phyloP scores from a whole-genome alignment of 2,797 vertebrate species.

The Typhlichthys eigenmanni region DNA sequence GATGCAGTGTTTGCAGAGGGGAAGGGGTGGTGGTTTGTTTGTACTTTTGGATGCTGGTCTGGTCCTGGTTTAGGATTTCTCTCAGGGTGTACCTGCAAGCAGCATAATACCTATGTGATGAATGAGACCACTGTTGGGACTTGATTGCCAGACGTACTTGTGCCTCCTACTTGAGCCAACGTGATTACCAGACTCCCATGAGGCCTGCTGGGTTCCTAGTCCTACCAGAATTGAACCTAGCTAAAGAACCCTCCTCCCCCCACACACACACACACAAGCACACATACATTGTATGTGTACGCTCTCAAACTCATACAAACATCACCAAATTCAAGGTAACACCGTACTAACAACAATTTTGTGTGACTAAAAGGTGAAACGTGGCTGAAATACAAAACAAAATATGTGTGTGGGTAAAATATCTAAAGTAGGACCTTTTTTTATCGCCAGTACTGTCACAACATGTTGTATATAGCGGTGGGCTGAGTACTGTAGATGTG shows the following conservation, averaged over 20 bases:
- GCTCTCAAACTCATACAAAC: not conserved
- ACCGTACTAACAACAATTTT: not conserved
- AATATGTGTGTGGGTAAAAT: not conserved
- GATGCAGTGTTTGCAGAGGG: constrained; percentile 35
- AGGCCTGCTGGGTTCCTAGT: constrained; percentile 50
- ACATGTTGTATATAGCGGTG: constrained; percentile 47
- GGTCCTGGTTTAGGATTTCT: constrained; percentile 66
- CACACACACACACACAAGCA: not conserved
- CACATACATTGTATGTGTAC: not conserved
- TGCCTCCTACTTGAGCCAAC: constrained; percentile 43
- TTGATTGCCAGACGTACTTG: constrained; percentile 69
- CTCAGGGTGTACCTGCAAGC: constrained; percentile 67
- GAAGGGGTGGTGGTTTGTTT: constrained; percentile 51
- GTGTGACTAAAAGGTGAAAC: not conserved
- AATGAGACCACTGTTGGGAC: constrained; percentile 75
- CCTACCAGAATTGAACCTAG: constrained; percentile 47
- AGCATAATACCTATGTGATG: constrained; percentile 70
- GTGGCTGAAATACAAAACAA: not conserved
- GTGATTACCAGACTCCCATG: constrained; percentile 63
- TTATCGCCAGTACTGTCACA: constrained; percentile 45
- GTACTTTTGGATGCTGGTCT: constrained; percentile 45
- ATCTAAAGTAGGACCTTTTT: constrained; percentile 35
- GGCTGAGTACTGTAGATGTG: constrained; percentile 37
- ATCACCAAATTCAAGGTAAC: not conserved
- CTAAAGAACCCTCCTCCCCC: constrained; percentile 33